Evolutionary conservation across 1,140 invertebrate species (phyloP).

Genomic region (Antheraea pernyi): DNA sequence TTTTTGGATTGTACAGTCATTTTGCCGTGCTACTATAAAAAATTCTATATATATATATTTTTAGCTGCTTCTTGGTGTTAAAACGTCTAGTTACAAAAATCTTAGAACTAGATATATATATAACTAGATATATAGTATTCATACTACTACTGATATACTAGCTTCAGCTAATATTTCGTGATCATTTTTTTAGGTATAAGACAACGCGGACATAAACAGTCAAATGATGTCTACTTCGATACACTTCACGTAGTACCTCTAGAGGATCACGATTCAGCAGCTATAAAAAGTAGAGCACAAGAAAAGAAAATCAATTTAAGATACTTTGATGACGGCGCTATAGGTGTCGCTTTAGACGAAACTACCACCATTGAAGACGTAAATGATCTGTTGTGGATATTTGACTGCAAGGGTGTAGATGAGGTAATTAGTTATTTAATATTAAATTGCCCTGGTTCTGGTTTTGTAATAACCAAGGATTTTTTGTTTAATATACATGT

Average conservation of each 20-base stretch:
- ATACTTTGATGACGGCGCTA: conserved; percentile 83
- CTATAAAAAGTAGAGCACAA: conserved; percentile 85
- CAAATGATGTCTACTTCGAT: conserved; percentile 94
- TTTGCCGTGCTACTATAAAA: too few relatives aligned
- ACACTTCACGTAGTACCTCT: conserved; percentile 90
- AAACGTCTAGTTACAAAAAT: too few relatives aligned
- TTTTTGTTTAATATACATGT: too few relatives aligned
- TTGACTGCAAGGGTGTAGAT: conserved; percentile 80
- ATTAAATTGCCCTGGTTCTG: too few relatives aligned
- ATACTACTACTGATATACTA: too few relatives aligned
- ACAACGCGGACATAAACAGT: conserved; percentile 86
- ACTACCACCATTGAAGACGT: conserved; percentile 93
- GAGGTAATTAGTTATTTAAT: conserved; percentile 70
- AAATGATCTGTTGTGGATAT: conserved; percentile 94
- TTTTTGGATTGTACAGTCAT: too few relatives aligned
- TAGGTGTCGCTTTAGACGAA: conserved; percentile 97
- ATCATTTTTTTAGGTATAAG: conserved; percentile 77
- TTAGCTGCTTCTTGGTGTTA: too few relatives aligned
- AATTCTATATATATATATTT: too few relatives aligned
- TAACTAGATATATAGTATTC: too few relatives aligned
- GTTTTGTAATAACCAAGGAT: too few relatives aligned
- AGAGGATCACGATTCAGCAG: conserved; percentile 72
- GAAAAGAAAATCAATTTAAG: conserved; percentile 93
- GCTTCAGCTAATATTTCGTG: background rate
- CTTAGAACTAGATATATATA: too few relatives aligned